A percentile compares a stretch with the other conserved stretches of the same genome.
Conservation (phyloP, 2,113 vertebrate genomes). For the Plecotus auritus region DNA sequence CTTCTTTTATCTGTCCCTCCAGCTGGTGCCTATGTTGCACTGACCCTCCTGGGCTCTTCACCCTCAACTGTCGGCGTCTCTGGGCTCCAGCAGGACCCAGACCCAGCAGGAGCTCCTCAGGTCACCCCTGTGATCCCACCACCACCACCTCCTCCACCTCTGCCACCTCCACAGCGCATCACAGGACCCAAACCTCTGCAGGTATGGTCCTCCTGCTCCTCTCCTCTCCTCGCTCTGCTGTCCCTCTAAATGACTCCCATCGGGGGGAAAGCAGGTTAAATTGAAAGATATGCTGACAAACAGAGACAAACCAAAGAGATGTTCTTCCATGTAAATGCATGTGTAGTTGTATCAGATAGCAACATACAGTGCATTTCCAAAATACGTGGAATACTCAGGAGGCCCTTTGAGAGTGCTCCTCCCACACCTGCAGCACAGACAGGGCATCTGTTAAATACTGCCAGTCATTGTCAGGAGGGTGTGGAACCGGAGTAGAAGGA, state of each 20-base stretch:
- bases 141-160: slow-evolving; percentile 81
- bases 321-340: neutral
- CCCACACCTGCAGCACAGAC: neutral
- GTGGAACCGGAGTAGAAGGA: neutral
- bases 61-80: slow-evolving; percentile 64
- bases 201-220: slow-evolving; percentile 72
- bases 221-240: neutral
- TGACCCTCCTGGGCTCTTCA: slow-evolving; percentile 91
- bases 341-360: neutral
- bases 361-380: neutral
- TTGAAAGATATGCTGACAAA: neutral
- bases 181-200: slow-evolving; percentile 91
- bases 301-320: neutral
- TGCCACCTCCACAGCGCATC: slow-evolving; percentile 85
- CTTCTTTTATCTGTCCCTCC: neutral
- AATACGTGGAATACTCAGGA: neutral
- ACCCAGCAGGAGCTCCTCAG: slow-evolving; percentile 70
- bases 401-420: neutral
- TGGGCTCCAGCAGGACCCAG: slow-evolving; percentile 66
- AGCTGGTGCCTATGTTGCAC: slow-evolving; percentile 92
- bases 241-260: neutral
- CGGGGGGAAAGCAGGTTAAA: neutral
- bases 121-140: slow-evolving; percentile 76
- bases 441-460: neutral
- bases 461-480: neutral